Base-by-base conservation (phyloP, 2,888 invertebrate species). In the Aricia artaxerxes region DNA sequence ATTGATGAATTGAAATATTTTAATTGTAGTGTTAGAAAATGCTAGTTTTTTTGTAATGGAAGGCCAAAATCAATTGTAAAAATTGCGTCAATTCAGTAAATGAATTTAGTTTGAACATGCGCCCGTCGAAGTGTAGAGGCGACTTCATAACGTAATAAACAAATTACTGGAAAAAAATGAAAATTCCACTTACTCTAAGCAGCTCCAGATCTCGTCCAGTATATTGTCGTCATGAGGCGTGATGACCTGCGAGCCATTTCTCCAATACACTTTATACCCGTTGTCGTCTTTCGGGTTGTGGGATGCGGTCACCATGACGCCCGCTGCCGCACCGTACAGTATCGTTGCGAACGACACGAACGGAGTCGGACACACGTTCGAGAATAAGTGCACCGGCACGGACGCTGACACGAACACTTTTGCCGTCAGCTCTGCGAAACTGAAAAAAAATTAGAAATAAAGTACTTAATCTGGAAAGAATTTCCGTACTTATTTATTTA, bases 221-320 rank as follows among this genome's bases (percentile, higher is more conserved):
- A 99, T 98, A 73, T 96, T 96, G 85, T 97, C 96, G 88, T 99
- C 99, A 83, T 97, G 97, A 0, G 99, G 99, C 0, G 97, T 90
- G 81, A 98, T 97, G 82, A 99, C 99, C 96, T 99, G 99, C 7
- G 98, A 97, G 0, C 99, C 98, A 90, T 99, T 99, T 9, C 95
- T 94, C 97, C 98, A 99, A 89, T 99, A 99, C 6, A 99, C 99
- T 95, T 99, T 99, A 88, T 99, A 99, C 1, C 99, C 99, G 88
- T 99, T 99, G 87, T 99, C 99, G 49, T 98, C 97, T 88, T 98
- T 98, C 0, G 99, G 99, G 92, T 99, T 99, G 87, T 99, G 99
- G 0, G 98, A 99, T 0, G 99, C 99, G 0, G 99, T 99, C 5
- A 99, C 96, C 98, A 99, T 98, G 5, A 99, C 96, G 0, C 99